Base-by-base conservation (phyloP, 2,888 invertebrate species). In the Rhingia rostrata region DNA sequence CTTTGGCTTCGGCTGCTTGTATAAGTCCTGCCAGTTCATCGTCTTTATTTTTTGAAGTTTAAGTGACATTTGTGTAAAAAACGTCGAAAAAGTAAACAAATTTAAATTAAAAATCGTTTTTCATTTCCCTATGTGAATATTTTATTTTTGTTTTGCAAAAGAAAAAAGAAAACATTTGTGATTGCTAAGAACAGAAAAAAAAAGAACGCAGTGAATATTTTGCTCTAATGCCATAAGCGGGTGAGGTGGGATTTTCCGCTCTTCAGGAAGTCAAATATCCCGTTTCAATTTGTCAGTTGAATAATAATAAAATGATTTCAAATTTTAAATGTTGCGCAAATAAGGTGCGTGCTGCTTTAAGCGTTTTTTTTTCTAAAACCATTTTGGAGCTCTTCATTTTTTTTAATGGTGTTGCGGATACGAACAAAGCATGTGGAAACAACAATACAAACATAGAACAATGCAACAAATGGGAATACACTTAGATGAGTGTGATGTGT, bases 1-100 rank as follows among this genome's bases (percentile, higher is more conserved):
- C 91, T 89, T 95, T 95, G 89, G 92, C 92, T 89, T 95, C 94
- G 41, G 94, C 94, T 74, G 92, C 93, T 61, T 93, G 93, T 83
- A 94, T 94, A 88, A 94, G 90, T 89, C 93, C 94, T 92, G 94
- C 93, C 92, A 93, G 90, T 91, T 93, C 93, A 90, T 94, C 94
- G 86, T 90, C 90, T 90, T 37, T 4, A 51, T 72, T 66, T n/a
- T 41, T 56, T n/a, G 43, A 53, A 35, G 47, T 69, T 53, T 4
- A 66, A 60, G 45, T 10, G 56, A 70, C 51, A 33, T 39, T 41
- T 32, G 51, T 47, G 43, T 35, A 56, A 14, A 70, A 63, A 33
- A 70, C 3, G 45, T 12, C 66, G 49, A 60, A 51, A 60, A 32
- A 60, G 3, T 12, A 49, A 49, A 14, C 49, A 41, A 63, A 63